Evolutionary conservation across 2,888 invertebrate species (phyloP), one percentile per base, ranked within the genome.

Genomic region (Troides helena): DNA sequence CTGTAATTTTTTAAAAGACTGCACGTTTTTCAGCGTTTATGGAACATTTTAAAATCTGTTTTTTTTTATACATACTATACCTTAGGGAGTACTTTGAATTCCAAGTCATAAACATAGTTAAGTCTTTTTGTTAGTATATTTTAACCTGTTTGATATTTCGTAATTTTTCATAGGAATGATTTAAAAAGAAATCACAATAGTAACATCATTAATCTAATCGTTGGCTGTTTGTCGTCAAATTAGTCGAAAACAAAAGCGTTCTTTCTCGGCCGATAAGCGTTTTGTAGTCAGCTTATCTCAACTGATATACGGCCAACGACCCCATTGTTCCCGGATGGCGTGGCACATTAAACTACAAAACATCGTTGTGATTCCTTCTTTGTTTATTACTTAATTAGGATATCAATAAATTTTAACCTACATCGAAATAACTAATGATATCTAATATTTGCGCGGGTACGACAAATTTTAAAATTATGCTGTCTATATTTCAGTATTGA

Each of bases 241-340:
- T 83, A 78, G 85, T 85, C 78, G 84, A 89, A 89, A 91, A 91
- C 90, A 90, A 89, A 87, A 84, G 85, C 84, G 79, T 83, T 87
- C 87, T 87, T 88, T 89, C 87, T 85, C 84, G 83, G 80, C 76
- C 84, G 89, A 90, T 90, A 90, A 90, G 82, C 81, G 81, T 82
- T 84, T 84, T 78, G 86, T 85, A 84, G 88, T 77, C 76, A 80
- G 81, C 86, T 90, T 91, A 92, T 92, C 90, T 87, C 73, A 67
- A 71, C 81, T 82, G 92, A 92, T 92, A 92, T 77, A 67, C 87
- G 92, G 90, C 87, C 90, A 83, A 68, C 80, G 87, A 90, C 89
- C 90, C 80, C 80, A 69, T 72, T 69, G 79, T 78, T 82, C 86
- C 87, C 83, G 82, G 82, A 84, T 79, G 72, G 83, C 72, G 72